These are phyloP conservation scores for Euleptes europaea DNA, from an alignment of 2,113 vertebrate genomes.

Conservation along the genomic window DNA sequence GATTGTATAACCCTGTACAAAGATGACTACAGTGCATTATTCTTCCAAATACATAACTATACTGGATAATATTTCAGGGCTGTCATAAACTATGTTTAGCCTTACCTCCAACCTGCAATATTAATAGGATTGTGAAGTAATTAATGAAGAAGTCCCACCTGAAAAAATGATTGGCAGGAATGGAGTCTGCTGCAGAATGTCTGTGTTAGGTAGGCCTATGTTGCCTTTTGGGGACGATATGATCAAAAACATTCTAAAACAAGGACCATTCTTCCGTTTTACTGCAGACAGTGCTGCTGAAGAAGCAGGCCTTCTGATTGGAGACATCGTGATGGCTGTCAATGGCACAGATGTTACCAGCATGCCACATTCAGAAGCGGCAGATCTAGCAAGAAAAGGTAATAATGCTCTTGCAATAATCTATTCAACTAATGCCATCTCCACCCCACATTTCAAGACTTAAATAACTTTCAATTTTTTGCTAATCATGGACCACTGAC, in stretches of 20 bases:
- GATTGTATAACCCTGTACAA: no score
- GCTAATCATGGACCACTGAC: neutral
- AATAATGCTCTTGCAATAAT: constrained; percentile 18
- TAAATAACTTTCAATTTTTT: neutral
- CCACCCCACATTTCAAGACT: neutral
- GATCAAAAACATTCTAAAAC: constrained; percentile 20
- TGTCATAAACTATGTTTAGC: no score
- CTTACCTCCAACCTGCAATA: no score
- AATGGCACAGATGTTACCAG: constrained; percentile 90
- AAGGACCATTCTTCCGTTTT: constrained; percentile 26
- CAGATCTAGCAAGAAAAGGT: constrained; percentile 86
- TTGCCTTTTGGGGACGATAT: neutral
- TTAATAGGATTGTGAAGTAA: no score
- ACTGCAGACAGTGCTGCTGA: constrained; percentile 87
- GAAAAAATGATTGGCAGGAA: no score
- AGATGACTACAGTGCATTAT: no score
- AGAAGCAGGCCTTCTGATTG: constrained; percentile 86
- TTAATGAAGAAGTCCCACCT: no score
- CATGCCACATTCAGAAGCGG: constrained; percentile 87
- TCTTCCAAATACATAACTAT: no score
- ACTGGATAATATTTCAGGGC: no score
- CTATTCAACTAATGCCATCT: neutral
- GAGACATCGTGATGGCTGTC: constrained; percentile 86
- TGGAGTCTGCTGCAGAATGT: neutral
- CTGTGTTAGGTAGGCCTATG: neutral